These are phyloP conservation scores for Cataglyphis cursor DNA, from an alignment of 2,888 invertebrate species.

Conservation along the genomic window DNA sequence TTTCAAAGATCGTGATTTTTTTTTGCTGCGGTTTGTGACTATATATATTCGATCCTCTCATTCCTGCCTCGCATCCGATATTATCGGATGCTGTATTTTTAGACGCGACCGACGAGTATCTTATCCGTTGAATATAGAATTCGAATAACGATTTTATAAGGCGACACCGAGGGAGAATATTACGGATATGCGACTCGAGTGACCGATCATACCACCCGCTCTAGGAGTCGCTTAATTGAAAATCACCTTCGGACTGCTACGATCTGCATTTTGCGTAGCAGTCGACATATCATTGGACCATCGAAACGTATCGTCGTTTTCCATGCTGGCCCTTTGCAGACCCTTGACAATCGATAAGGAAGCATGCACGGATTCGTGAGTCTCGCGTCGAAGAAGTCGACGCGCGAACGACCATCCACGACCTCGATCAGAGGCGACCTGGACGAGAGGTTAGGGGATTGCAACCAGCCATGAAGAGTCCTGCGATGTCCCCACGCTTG, in stretches of 20 bases:
- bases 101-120: slow-evolving; percentile 9
- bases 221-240: neutral
- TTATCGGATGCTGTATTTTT: slow-evolving; percentile 29
- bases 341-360: slow-evolving; percentile 49
- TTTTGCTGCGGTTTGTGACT: neutral
- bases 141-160: slow-evolving; percentile 11
- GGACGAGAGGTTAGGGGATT: slow-evolving; percentile 68
- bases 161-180: slow-evolving; percentile 5
- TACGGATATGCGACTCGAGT: neutral
- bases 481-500: slow-evolving; percentile 68
- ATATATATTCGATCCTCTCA: neutral
- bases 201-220: neutral
- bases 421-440: slow-evolving; percentile 23
- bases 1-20: slow-evolving; percentile 27
- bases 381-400: slow-evolving; percentile 40
- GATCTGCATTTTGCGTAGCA: neutral
- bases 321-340: slow-evolving; percentile 1
- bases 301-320: neutral
- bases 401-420: slow-evolving; percentile 46
- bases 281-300: neutral
- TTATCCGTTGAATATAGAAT: neutral
- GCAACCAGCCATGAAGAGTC: slow-evolving; percentile 75
- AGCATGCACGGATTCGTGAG: slow-evolving; percentile 59
- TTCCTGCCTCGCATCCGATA: neutral
- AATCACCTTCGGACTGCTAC: neutral